phyloP scores from a whole-genome alignment of 2,113 vertebrate species.

The Tychaedon coryphoeus region DNA sequence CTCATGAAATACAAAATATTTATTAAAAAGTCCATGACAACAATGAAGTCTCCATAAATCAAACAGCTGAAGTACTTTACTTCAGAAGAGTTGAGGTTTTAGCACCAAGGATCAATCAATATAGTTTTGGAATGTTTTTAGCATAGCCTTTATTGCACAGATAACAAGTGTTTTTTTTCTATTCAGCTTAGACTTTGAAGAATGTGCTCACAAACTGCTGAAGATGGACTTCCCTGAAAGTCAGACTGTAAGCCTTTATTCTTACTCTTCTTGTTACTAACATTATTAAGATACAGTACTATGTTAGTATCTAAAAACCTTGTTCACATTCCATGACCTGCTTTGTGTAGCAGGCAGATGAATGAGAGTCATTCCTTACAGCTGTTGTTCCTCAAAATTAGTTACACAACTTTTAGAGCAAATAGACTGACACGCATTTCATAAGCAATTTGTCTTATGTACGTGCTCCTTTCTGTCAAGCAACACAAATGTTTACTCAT shows the following conservation, averaged over 20 bases:
- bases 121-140: not conserved
- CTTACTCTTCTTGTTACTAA: not conserved
- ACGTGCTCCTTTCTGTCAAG: not conserved
- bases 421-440: not conserved
- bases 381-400: not conserved
- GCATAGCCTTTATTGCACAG: rapidly evolving
- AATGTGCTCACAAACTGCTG: constrained; percentile 95
- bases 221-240: constrained; percentile 98
- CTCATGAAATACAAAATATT: not conserved
- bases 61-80: not conserved
- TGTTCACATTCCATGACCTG: rapidly evolving
- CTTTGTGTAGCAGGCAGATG: not conserved
- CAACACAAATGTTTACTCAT: not conserved
- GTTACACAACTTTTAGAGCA: not conserved
- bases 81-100: not conserved
- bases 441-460: not conserved
- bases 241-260: constrained; percentile 84
- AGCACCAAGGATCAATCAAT: not conserved
- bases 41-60: not conserved
- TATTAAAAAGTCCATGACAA: rapidly evolving
- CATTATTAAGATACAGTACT: not conserved
- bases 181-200: constrained; percentile 96
- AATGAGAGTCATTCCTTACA: not conserved
- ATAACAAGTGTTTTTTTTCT: not conserved
- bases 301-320: not conserved